Evolutionary conservation across 35 echinoderm and acorn worm genomes (phyloP).

Genomic region (Ophioderma brevispina): DNA sequence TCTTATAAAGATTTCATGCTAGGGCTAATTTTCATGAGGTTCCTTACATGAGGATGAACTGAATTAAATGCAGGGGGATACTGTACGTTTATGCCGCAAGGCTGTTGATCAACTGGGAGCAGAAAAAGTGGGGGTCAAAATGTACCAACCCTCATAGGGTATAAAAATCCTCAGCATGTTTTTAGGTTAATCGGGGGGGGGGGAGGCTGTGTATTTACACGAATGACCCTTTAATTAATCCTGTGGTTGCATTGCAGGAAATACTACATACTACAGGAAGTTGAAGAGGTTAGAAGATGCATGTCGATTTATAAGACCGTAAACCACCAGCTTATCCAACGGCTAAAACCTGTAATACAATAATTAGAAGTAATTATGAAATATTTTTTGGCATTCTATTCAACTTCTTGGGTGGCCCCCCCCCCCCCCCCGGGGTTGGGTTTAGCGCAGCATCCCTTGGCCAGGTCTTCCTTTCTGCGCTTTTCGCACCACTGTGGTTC

Average conservation of each 20-base stretch:
- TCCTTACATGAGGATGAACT: too few species aligned
- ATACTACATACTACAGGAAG: constrained; percentile 99
- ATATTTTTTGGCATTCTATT: neutral
- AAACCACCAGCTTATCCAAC: constrained; percentile 89
- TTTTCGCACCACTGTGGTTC: too few species aligned
- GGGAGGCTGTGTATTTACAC: neutral
- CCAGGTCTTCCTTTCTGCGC: too few species aligned
- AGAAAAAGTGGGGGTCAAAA: too few species aligned
- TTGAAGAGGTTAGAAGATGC: constrained; percentile 96
- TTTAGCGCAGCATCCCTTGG: too few species aligned
- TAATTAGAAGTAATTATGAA: neutral
- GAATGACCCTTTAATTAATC: neutral
- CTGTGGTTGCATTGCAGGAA: constrained; percentile 51
- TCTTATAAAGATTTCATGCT: too few species aligned
- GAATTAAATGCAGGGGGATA: too few species aligned
- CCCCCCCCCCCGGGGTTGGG: neutral
- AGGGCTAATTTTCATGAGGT: too few species aligned
- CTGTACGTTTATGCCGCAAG: neutral
- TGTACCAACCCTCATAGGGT: neutral
- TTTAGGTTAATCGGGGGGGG: neutral
- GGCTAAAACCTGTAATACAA: constrained; percentile 83
- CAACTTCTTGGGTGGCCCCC: neutral
- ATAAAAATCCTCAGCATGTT: neutral
- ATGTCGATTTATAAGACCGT: constrained; percentile 94
- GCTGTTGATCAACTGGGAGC: too few species aligned